A percentile compares a stretch with the other conserved stretches of the same genome.
Evolutionary conservation across 2,888 invertebrate genomes (phyloP).

Genomic region (Tinea trinotella): DNA sequence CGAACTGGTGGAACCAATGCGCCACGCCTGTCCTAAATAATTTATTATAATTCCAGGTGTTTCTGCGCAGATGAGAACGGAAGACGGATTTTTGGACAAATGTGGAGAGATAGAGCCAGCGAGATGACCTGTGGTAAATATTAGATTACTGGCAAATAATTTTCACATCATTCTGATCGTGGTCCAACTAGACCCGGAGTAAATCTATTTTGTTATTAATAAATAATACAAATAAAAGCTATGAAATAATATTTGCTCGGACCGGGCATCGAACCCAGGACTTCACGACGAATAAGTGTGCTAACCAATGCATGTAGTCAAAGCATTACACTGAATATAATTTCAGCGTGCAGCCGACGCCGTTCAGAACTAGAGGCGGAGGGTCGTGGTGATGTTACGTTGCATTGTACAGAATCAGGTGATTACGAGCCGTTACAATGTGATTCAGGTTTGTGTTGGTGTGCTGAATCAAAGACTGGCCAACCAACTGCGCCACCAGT

Average conservation of each 20-base stretch:
- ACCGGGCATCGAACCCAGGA: too few species aligned
- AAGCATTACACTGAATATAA: too few species aligned
- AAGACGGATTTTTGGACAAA: slow-evolving; percentile 76
- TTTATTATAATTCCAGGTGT: slow-evolving; percentile 71
- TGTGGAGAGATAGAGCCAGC: slow-evolving; percentile 67
- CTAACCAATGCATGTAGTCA: too few species aligned
- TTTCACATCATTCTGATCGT: too few species aligned
- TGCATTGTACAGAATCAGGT: slow-evolving; percentile 77
- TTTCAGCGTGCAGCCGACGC: slow-evolving; percentile 74
- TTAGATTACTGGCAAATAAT: too few species aligned
- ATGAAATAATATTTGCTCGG: too few species aligned
- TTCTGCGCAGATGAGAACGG: slow-evolving; percentile 76
- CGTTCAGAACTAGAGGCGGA: slow-evolving; percentile 65
- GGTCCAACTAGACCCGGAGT: too few species aligned
- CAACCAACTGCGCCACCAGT: slow-evolving; percentile 69
- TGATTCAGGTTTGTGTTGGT: slow-evolving; percentile 79
- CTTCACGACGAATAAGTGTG: too few species aligned
- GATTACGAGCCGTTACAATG: slow-evolving; percentile 80
- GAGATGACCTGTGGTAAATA: slow-evolving; percentile 77
- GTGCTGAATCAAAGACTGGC: slow-evolving; percentile 74
- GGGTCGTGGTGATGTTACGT: slow-evolving; percentile 59
- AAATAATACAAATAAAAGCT: too few species aligned
- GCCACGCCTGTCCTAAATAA: too few species aligned
- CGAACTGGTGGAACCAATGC: too few species aligned
- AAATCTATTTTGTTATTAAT: too few species aligned